Percentiles rank a stretch among this genome's conserved stretches.
Evolutionary conservation across 2,888 invertebrate genomes (phyloP).

Genomic region (Tipula confusa): DNA sequence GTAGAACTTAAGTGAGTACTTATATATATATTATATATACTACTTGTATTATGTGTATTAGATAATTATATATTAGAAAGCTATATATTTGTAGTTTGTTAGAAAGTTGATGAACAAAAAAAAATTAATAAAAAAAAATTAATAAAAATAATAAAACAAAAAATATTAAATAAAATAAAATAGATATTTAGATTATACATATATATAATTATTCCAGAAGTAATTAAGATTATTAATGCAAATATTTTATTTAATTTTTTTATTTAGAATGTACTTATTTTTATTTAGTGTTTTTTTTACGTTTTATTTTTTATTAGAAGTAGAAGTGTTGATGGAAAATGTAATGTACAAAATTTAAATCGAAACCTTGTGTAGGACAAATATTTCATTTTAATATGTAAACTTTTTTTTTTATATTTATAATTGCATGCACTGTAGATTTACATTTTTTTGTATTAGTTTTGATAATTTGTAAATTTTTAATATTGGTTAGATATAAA

Average conservation of each 20-base stretch:
- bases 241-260: background rate
- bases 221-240: conserved; percentile 8
- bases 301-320: background rate
- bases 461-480: background rate
- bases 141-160: background rate
- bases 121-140: background rate
- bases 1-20: conserved; percentile 28
- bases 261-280: background rate
- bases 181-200: background rate
- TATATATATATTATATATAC: conserved; percentile 20
- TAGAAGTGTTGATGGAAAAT: background rate
- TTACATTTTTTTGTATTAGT: background rate
- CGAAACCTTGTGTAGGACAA: background rate
- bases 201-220: background rate
- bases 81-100: conserved; percentile 28
- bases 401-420: background rate
- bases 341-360: background rate
- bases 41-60: conserved; percentile 31
- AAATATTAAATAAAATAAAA: conserved; percentile 26
- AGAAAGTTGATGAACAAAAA: conserved; percentile 26
- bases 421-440: background rate
- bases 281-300: background rate
- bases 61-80: conserved; percentile 25
- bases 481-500: no score
- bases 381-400: background rate